Base-by-base conservation (phyloP, 2,888 invertebrate genomes). In the Trissoscelio sp. region DNA sequence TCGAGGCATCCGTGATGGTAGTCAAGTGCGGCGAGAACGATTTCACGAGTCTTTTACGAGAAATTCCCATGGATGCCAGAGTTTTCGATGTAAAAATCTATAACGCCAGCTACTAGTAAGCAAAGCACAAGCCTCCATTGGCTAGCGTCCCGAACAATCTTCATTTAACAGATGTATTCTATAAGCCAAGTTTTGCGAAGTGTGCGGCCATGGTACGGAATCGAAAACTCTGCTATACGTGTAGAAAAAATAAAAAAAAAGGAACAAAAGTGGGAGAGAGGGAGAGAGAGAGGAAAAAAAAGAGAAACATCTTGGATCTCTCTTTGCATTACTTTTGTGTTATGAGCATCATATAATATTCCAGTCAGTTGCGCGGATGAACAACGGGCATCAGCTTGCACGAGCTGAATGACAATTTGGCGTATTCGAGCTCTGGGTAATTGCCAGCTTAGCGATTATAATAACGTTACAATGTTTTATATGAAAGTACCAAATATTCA, bases 271-370 rank as follows among this genome's bases (percentile, higher is more conserved):
- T n/a, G n/a, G n/a, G n/a, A n/a, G n/a, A 46, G 20, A 37, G 42
- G 1, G n/a, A 51, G 12, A 24, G 24, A 22, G 20, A 11, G 7
- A 46, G 18, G 7, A 18, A 34, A 14, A 57, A 58, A 72, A 64
- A 64, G 72, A 55, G 14, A 69, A 82, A 74, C 73, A 81, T 62
- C 64, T 58, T 37, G 66, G 66, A 73, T 70, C 72, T 72, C 48
- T 72, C 83, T 81, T 86, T 82, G 66, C 82, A 72, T 81, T 85
- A 88, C 87, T 89, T 89, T 89, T 86, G 87, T 88, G 87, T 88
- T 89, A 89, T 87, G 88, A 90, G 86, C 81, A 88, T 89, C 87
- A 88, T 90, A 89, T 87, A 85, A 89, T 90, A 90, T 90, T 90
- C 90, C 85, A 89, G 90, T 89, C 90, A 90, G 89, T 85, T 86